Conservation (phyloP, 2,888 invertebrate genomes). For the Bedellia somnulentella region DNA sequence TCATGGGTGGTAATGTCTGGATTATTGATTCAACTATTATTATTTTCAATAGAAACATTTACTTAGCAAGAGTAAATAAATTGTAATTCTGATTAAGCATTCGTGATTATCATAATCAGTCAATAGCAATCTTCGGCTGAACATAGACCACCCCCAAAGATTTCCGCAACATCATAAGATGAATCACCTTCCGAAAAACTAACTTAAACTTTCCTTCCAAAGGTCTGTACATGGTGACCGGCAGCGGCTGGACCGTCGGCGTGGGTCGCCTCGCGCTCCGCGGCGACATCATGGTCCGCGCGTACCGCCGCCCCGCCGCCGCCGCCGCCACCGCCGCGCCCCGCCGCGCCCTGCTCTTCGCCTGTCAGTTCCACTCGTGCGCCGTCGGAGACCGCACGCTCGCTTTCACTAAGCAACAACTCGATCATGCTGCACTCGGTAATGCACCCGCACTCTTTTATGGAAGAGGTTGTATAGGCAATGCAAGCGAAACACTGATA, state of each 20-base stretch:
- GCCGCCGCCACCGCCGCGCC: slow-evolving; percentile 18
- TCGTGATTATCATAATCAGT: no score
- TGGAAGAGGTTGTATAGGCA: slow-evolving; percentile 7
- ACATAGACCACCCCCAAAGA: no score
- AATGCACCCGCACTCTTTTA: no score
- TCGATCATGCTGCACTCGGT: slow-evolving; percentile 85
- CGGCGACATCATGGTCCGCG: slow-evolving; percentile 89
- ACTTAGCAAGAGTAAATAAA: no score
- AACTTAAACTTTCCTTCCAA: no score
- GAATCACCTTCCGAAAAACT: no score
- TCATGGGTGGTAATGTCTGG: no score
- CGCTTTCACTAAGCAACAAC: slow-evolving; percentile 81
- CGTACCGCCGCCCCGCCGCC: slow-evolving; percentile 72
- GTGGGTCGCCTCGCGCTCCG: slow-evolving; percentile 70
- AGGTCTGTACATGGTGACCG: slow-evolving; percentile 72
- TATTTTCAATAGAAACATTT: no score
- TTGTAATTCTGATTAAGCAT: no score
- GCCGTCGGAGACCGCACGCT: slow-evolving; percentile 84
- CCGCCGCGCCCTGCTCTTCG: slow-evolving; percentile 72
- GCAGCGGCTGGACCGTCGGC: slow-evolving; percentile 65
- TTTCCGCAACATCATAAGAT: no score
- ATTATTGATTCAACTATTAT: no score
- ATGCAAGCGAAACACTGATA: slow-evolving; percentile 10
- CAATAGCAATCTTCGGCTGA: no score
- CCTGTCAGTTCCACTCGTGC: slow-evolving; percentile 93